Evolutionary conservation across 2,888 invertebrate species (phyloP).

Genomic region (Caenorhabditis panamensis): DNA sequence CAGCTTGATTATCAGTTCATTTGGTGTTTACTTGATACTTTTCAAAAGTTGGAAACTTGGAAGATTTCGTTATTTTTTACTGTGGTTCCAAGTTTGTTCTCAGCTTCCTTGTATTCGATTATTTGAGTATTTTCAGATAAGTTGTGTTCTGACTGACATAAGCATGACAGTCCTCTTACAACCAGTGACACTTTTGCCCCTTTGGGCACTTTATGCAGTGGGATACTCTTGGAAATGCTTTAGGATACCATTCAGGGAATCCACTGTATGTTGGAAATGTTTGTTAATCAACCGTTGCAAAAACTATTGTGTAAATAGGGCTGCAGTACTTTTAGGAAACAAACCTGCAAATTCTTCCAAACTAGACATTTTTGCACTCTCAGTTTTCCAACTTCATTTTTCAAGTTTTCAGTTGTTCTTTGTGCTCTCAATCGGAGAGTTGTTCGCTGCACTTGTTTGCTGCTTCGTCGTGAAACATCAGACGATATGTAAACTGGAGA

Average conservation of each 20-base stretch:
- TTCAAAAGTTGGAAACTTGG: constrained; percentile 3
- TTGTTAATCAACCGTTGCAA: no score
- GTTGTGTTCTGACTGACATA: constrained; percentile 5
- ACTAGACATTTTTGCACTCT: no score
- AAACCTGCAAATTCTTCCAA: no score
- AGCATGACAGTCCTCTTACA: constrained; percentile 5
- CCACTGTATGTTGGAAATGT: constrained; percentile 6
- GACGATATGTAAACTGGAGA: not conserved
- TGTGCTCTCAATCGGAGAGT: constrained; percentile 5
- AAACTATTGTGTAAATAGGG: no score
- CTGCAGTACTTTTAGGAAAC: no score
- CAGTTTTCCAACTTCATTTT: no score
- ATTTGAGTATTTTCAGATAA: constrained; percentile 8
- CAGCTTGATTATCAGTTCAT: not conserved
- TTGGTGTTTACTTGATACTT: constrained; percentile 11
- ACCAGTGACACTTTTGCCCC: constrained; percentile 8
- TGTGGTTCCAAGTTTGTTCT: constrained; percentile 8
- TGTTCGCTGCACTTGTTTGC: constrained; percentile 6
- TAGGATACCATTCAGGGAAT: not conserved
- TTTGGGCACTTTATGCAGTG: constrained; percentile 3
- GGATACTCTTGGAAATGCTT: constrained; percentile 1
- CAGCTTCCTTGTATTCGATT: no score
- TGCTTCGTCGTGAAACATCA: constrained; percentile 14
- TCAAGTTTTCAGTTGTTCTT: constrained; percentile 4
- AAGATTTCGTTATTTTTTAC: constrained; percentile 9